These are phyloP conservation scores for Calonectris borealis DNA, from an alignment of 2,113 vertebrate genomes.

Conservation along the genomic window DNA sequence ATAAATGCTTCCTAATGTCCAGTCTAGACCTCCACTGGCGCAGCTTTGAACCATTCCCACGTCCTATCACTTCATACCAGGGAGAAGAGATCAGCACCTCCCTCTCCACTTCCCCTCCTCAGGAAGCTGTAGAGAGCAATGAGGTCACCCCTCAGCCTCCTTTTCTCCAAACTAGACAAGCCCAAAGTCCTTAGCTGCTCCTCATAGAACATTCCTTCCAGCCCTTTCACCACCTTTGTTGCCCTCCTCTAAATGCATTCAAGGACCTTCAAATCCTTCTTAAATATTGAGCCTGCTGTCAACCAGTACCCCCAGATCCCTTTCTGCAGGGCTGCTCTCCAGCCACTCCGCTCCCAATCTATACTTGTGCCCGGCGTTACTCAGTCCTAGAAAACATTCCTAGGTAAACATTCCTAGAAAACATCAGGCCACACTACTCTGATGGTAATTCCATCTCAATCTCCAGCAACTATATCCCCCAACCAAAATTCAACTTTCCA, in stretches of 20 bases:
- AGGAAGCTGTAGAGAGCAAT: neutral
- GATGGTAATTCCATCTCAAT: rapidly evolving
- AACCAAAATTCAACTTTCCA: neutral
- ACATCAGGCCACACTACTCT: slow-evolving; percentile 65
- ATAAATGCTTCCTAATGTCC: neutral
- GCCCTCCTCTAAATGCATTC: neutral
- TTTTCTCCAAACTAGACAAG: neutral
- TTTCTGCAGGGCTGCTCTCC: neutral
- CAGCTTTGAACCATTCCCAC: neutral
- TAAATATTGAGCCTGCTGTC: neutral
- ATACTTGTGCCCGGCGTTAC: rapidly evolving
- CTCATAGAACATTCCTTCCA: neutral
- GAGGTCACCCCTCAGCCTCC: neutral
- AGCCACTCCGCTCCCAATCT: neutral
- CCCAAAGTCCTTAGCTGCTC: neutral
- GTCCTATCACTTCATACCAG: neutral
- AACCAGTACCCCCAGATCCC: too few species aligned
- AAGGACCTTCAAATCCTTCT: neutral
- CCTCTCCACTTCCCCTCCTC: neutral
- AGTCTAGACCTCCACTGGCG: neutral
- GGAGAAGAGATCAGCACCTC: neutral
- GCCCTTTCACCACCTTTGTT: neutral
- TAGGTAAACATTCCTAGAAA: slow-evolving; percentile 20
- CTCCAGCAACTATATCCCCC: neutral
- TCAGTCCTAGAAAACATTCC: neutral